A percentile compares a stretch with the other conserved stretches of the same genome.
Conservation (phyloP, 2,113 vertebrate genomes). For the Lepidothrix coronata region DNA sequence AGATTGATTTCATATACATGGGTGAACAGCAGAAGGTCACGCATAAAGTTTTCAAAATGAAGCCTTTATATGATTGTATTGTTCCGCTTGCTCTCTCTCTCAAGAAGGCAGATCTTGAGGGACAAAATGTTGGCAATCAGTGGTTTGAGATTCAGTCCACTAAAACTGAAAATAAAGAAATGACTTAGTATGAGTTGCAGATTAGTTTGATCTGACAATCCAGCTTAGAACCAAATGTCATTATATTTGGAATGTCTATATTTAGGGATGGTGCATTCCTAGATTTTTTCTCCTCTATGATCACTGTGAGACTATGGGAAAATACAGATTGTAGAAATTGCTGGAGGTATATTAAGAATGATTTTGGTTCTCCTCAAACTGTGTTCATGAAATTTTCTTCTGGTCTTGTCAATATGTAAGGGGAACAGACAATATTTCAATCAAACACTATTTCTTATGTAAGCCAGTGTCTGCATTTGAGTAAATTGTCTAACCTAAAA, state of each 20-base stretch:
- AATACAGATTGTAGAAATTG: neutral
- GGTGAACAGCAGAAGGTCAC: neutral
- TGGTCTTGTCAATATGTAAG: neutral
- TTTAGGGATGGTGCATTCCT: neutral
- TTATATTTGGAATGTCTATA: neutral
- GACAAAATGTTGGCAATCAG: neutral
- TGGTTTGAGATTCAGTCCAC: neutral
- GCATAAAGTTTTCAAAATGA: neutral
- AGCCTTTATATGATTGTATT: neutral
- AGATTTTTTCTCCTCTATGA: neutral
- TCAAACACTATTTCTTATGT: neutral
- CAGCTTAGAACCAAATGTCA: neutral
- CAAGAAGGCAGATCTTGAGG: neutral
- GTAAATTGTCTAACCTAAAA: neutral
- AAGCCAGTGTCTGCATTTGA: neutral
- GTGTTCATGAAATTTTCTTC: neutral
- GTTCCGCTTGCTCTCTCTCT: neutral
- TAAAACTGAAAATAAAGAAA: neutral
- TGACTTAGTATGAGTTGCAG: neutral
- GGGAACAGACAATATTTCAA: neutral
- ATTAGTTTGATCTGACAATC: neutral
- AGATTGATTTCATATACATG: neutral
- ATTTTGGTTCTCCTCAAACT: neutral
- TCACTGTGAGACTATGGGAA: neutral
- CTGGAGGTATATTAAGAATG: neutral